Conservation (phyloP, 2,113 vertebrate genomes). For the human region GRCh38 chr1:63478501-63479000, state of each 20-base stretch:
- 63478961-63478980: background rate
- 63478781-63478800: slow-evolving; percentile 77
- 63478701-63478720: slow-evolving; percentile 20
- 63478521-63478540: background rate
- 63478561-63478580: background rate
- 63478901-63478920: slow-evolving; percentile 21
- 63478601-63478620: background rate
- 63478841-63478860: slow-evolving; percentile 44
- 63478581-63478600: background rate
- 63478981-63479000: background rate
- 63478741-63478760: slow-evolving; percentile 63
- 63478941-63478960: background rate
- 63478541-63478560: background rate
- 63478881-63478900: slow-evolving; percentile 30
- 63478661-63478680: background rate
- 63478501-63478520: background rate
- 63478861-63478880: background rate
- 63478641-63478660: background rate
- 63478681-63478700: slow-evolving; percentile 30
- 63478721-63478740: background rate
- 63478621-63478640: slow-evolving; percentile 22
- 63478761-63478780: slow-evolving; percentile 74
- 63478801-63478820: background rate
- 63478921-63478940: slow-evolving; percentile 26
- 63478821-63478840: slow-evolving; percentile 30